Percentiles rank a stretch among this genome's conserved stretches.
Evolutionary conservation across 2,113 vertebrate species (phyloP).

Genomic region (Microcebus jonahi): DNA sequence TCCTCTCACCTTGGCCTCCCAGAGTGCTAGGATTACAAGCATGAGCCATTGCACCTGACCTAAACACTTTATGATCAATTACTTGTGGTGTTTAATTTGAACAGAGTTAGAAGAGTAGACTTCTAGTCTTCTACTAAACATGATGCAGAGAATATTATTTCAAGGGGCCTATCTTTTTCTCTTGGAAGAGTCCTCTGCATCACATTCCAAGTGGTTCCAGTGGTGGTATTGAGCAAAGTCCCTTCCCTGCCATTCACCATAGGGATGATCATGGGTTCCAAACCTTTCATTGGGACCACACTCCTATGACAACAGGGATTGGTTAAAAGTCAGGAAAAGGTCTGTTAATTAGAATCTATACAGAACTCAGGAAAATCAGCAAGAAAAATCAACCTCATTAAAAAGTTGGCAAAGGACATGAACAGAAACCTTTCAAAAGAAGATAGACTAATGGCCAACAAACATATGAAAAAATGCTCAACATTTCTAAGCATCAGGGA

Average conservation of each 20-base stretch:
- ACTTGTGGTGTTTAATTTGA: background rate
- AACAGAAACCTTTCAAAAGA: too few relatives aligned
- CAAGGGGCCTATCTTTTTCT: background rate
- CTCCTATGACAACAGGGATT: background rate
- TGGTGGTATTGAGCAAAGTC: background rate
- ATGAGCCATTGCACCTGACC: too few relatives aligned
- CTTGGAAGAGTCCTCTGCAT: background rate
- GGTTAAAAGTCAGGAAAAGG: background rate
- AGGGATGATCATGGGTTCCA: background rate
- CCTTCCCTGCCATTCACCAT: background rate
- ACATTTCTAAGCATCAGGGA: too few relatives aligned
- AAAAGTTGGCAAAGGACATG: too few relatives aligned
- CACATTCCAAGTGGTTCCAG: background rate
- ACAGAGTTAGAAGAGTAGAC: background rate
- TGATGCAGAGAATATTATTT: background rate
- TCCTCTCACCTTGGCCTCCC: too few relatives aligned
- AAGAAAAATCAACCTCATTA: too few relatives aligned
- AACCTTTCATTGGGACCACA: background rate
- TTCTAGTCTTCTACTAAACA: background rate
- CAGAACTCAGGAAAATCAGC: too few relatives aligned
- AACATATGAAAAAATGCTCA: too few relatives aligned
- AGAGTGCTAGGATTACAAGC: too few relatives aligned
- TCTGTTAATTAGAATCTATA: too few relatives aligned
- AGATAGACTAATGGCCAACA: too few relatives aligned
- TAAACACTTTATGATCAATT: background rate